phyloP scores from a whole-genome alignment of 2,797 vertebrate species.

The Ambastaia sidthimunki region DNA sequence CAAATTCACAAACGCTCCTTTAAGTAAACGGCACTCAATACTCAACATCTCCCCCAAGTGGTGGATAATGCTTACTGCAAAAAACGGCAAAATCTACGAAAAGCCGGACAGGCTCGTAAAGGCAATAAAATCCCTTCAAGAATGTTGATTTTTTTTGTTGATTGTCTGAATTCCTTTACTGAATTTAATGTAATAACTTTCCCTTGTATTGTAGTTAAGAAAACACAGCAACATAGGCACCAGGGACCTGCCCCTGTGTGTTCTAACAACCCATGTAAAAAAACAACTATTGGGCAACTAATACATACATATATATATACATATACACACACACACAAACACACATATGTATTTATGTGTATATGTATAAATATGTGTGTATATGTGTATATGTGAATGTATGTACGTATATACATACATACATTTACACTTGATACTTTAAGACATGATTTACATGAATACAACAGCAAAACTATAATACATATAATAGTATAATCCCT shows the following conservation, averaged over 20 bases:
- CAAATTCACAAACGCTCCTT: constrained; percentile 1
- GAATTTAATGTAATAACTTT: not conserved
- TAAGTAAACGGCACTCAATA: constrained; percentile 2
- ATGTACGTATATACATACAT: too few relatives aligned
- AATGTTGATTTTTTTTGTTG: constrained; percentile 2
- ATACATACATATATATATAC: not conserved
- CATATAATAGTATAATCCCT: not conserved
- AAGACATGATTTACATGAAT: constrained; percentile 4
- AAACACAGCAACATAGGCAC: not conserved
- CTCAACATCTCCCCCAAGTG: constrained; percentile 27
- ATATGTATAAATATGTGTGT: too few relatives aligned
- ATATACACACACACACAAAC: too few relatives aligned
- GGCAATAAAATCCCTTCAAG: not conserved
- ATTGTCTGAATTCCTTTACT: constrained; percentile 29
- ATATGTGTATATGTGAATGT: too few relatives aligned
- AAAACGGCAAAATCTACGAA: not conserved
- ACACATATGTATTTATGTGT: too few relatives aligned
- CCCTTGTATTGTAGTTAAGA: not conserved
- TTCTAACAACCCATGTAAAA: not conserved
- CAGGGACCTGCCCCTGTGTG: constrained; percentile 31
- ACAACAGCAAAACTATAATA: not conserved
- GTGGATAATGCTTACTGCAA: constrained; percentile 24
- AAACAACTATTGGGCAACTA: not conserved
- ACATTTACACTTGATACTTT: not conserved
- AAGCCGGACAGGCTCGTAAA: not conserved